phyloP scores from a whole-genome alignment of 2,113 vertebrate genomes.

The Eclectus roratus region DNA sequence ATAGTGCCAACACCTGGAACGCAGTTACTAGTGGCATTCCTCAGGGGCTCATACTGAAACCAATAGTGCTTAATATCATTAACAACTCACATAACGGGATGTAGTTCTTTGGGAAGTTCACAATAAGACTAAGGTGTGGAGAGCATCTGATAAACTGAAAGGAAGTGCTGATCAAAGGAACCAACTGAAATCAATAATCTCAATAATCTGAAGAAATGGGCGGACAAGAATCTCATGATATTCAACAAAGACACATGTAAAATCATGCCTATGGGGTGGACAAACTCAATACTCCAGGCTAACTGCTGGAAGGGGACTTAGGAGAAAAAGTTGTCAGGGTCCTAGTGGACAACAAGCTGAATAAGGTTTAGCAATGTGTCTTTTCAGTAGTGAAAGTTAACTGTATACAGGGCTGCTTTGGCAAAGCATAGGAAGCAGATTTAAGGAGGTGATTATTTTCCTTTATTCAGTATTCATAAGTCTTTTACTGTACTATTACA shows the following conservation, averaged over 20 bases:
- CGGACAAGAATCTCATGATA: neutral
- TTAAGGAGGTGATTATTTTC: neutral
- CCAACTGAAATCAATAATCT: neutral
- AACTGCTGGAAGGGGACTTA: neutral
- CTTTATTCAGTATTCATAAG: neutral
- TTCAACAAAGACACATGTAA: neutral
- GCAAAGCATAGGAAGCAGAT: neutral
- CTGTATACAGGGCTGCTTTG: neutral
- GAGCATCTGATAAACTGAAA: neutral
- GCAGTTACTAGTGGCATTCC: neutral
- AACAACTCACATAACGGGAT: neutral
- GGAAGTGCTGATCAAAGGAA: neutral
- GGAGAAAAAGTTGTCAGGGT: neutral
- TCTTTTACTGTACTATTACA: neutral
- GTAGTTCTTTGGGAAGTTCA: neutral
- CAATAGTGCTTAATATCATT: neutral
- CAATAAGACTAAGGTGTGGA: neutral
- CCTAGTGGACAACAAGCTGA: neutral
- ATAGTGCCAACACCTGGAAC: neutral
- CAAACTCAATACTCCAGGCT: fast-evolving
- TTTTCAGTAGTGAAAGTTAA: neutral
- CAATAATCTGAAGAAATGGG: neutral
- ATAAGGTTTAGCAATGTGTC: neutral
- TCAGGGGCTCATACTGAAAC: neutral
- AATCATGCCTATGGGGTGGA: neutral